Percentiles rank a stretch among this genome's conserved stretches.
Evolutionary conservation across 2,113 vertebrate genomes (phyloP).

Genomic region (Sterna hirundo): DNA sequence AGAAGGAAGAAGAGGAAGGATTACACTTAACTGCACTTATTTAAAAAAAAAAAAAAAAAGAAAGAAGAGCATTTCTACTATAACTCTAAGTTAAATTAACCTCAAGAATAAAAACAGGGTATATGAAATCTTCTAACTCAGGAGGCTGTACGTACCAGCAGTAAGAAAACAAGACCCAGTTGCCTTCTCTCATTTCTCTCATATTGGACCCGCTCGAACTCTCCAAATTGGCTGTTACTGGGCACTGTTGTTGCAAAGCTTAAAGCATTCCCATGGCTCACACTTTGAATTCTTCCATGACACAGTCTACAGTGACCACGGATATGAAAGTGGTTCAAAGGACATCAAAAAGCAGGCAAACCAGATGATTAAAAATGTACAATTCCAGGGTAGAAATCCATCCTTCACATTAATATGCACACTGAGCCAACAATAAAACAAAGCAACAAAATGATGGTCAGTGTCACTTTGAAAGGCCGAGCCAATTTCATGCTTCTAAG

Average conservation of each 20-base stretch:
- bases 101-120: not conserved
- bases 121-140: not conserved
- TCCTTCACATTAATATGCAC: not conserved
- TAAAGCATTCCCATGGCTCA: not conserved
- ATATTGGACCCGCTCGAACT: not conserved
- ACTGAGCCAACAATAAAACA: not conserved
- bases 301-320: not conserved
- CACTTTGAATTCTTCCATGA: not conserved
- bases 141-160: not conserved
- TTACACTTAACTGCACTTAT: not conserved
- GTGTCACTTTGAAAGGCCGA: not conserved
- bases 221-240: not conserved
- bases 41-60: not conserved
- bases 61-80: accelerated
- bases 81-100: not conserved
- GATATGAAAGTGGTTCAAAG: not conserved
- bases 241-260: not conserved
- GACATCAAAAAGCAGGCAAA: not conserved
- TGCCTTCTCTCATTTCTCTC: not conserved
- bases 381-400: not conserved
- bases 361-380: not conserved
- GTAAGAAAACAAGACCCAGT: not conserved
- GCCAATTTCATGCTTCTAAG: not conserved
- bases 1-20: not conserved
- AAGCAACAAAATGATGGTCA: not conserved